Evolutionary conservation across 2,113 vertebrate species (phyloP), one percentile per base, ranked within the genome.

Genomic region (Paralichthys olivaceus): DNA sequence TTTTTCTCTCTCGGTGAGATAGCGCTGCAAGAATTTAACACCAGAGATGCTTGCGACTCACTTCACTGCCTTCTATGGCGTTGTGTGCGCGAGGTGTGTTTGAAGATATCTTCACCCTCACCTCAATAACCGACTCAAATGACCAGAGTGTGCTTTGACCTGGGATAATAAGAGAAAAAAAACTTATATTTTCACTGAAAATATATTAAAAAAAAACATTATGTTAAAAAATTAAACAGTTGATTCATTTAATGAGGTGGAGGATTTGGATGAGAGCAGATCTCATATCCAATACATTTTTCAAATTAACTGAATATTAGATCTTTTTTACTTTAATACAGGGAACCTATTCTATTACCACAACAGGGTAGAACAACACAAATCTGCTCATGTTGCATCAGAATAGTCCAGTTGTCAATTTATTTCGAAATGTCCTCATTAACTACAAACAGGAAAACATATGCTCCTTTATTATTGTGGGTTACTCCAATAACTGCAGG

Each of bases 21-120:
- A 85, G 83, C 69, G 69, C 40, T 9, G 13, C 15, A 86, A 69
- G 37, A 84, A 87, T 81, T 56, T 37, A 55, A 64, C 53, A 45
- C 19, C 34, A 20, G 32, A 49, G n/a, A 61, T 19, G 37, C 51
- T 60, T 53, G 43, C 25, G 11, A 56, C 54, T 47, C 55, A 65
- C 56, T 88, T 76, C 28, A 37, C 70, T 82, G 53, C 84, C 90
- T 84, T 89, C 32, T 86, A 77, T 70, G 87, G 87, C 47, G 83
- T 53, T 71, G 45, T 60, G 60, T 29, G 25, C 51, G 34, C 60
- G 40, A 43, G 2, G 13, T 19, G 45, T 28, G 65, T 56, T 69
- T 37, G 43, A 53, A 29, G 28, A 67, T 56, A 80, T 67, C 72
- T 28, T 65, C 60, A 43, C 37, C 49, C 67, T 37, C 75, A 81